A percentile compares a stretch with the other conserved stretches of the same genome.
Conservation (phyloP, 2,797 vertebrate genomes). For the Leptatherina wallacei region DNA sequence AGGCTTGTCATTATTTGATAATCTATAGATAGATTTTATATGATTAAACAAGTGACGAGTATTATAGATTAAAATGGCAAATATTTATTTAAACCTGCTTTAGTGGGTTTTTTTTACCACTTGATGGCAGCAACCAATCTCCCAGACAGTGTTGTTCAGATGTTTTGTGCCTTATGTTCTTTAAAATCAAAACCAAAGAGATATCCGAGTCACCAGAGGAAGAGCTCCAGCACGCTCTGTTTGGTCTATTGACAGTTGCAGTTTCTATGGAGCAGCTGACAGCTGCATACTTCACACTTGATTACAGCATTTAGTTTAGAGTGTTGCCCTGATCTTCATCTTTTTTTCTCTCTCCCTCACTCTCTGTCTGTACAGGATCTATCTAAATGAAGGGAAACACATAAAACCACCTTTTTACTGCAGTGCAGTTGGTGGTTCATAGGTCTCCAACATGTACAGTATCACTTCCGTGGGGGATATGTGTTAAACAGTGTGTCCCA, state of each 20-base stretch:
- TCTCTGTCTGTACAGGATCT: constrained; percentile 10
- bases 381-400: constrained; percentile 17
- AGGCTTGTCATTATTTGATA: constrained; percentile 1
- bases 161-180: constrained; percentile 16
- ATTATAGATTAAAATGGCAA: not conserved
- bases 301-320: constrained; percentile 46
- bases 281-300: constrained; percentile 65
- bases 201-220: constrained; percentile 7
- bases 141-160: not conserved
- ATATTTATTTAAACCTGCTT: not conserved
- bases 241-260: constrained; percentile 21
- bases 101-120: constrained; percentile 6
- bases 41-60: not conserved
- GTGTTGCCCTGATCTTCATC: constrained; percentile 48
- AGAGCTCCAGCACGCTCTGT: constrained; percentile 29
- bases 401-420: constrained; percentile 19
- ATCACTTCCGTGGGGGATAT: constrained; percentile 58
- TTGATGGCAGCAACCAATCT: constrained; percentile 12
- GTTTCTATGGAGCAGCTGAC: constrained; percentile 68
- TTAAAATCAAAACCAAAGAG: constrained; percentile 29
- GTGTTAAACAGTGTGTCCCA: constrained; percentile 62
- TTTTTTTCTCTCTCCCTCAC: constrained; percentile 2
- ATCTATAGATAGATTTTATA: constrained; percentile 10
- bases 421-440: constrained; percentile 28
- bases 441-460: constrained; percentile 50